phyloP scores from a whole-genome alignment of 2,113 vertebrate species.

The Calyptomena viridis region DNA sequence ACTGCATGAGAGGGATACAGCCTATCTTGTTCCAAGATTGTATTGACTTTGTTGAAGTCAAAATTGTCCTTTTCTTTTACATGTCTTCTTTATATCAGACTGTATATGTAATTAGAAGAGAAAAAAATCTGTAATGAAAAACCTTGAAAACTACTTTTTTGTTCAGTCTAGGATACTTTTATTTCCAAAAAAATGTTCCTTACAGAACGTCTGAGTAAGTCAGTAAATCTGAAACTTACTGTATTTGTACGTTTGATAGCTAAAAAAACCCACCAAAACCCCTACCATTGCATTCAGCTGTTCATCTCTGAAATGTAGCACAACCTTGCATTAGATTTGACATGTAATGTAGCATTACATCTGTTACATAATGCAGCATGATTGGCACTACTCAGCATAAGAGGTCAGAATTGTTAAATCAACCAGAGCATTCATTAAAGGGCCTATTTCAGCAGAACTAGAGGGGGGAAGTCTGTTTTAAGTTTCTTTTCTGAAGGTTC shows the following conservation, averaged over 20 bases:
- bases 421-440: not conserved
- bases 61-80: not conserved
- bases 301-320: not conserved
- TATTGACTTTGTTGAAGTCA: not conserved
- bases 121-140: not conserved
- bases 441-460: not conserved
- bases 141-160: not conserved
- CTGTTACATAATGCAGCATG: not conserved
- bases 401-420: conserved; percentile 5
- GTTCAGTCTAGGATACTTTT: not conserved
- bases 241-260: not conserved
- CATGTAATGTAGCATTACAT: not conserved
- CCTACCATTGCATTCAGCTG: not conserved
- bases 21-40: not conserved
- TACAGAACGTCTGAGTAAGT: not conserved
- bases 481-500: not conserved
- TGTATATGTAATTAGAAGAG: not conserved
- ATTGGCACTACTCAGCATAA: not conserved
- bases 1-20: not conserved
- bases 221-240: not conserved
- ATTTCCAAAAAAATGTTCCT: not conserved
- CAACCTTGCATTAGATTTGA: not conserved
- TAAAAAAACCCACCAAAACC: not conserved
- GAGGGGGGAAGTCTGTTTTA: not conserved
- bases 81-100: accelerated